Evolutionary conservation across 2,888 invertebrate species (phyloP).

Genomic region (Agriopis leucophaearia): DNA sequence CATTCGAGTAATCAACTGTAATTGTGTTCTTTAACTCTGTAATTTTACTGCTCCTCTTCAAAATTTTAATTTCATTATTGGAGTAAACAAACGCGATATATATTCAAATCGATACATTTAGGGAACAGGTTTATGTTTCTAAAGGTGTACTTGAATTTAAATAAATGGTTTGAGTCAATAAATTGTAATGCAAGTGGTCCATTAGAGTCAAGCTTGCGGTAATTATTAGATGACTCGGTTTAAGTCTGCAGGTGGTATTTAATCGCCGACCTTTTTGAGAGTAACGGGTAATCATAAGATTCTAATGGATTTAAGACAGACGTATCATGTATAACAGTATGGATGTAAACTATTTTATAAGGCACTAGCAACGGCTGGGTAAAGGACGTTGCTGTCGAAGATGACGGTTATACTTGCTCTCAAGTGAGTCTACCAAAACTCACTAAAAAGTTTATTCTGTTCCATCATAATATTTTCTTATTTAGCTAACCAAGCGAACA

Average conservation of each 20-base stretch:
- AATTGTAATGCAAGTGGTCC: conserved; percentile 67
- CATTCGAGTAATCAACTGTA: conserved; percentile 30
- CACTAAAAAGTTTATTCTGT: too few relatives aligned
- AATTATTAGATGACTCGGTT: conserved; percentile 64
- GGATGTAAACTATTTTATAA: not conserved
- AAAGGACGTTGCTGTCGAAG: too few relatives aligned
- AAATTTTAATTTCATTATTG: conserved; percentile 68
- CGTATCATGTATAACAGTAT: conserved; percentile 16
- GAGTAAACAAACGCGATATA: conserved; percentile 65
- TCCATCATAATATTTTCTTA: too few relatives aligned
- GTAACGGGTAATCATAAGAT: conserved; percentile 55
- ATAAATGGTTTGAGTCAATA: conserved; percentile 68
- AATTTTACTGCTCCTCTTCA: conserved; percentile 47
- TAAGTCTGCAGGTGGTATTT: conserved; percentile 75
- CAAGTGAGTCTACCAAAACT: too few relatives aligned
- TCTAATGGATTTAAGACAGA: conserved; percentile 49
- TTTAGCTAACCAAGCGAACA: too few relatives aligned
- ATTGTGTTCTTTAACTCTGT: conserved; percentile 46
- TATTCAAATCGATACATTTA: conserved; percentile 62
- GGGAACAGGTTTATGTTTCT: conserved; percentile 54
- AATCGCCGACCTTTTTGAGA: conserved; percentile 51
- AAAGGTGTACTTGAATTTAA: conserved; percentile 62
- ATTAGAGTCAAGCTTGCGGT: conserved; percentile 69
- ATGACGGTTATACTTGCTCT: too few relatives aligned
- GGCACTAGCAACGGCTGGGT: too few relatives aligned